Evolutionary conservation across 2,113 vertebrate genomes (phyloP).

Genomic region (Anser cygnoides): DNA sequence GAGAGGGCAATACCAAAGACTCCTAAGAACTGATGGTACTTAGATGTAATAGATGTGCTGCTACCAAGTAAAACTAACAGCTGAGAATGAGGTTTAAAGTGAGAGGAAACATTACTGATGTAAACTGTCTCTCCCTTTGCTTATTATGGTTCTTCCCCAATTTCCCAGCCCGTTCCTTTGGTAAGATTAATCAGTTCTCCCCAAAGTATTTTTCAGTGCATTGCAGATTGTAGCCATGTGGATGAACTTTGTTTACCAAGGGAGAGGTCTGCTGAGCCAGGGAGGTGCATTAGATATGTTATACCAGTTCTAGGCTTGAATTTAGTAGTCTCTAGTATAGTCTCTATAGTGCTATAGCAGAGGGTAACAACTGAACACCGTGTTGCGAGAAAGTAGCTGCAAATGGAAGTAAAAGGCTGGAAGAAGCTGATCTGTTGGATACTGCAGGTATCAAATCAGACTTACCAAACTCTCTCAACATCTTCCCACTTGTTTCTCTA

Average conservation of each 20-base stretch:
- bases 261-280: not conserved
- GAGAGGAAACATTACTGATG: not conserved
- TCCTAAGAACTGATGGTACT: not conserved
- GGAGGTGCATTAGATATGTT: rapidly evolving
- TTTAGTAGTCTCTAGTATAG: not conserved
- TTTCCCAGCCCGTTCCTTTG: not conserved
- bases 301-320: not conserved
- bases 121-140: not conserved
- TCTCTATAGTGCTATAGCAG: not conserved
- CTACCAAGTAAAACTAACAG: not conserved
- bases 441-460: not conserved
- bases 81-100: not conserved
- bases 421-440: not conserved
- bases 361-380: not conserved
- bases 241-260: not conserved
- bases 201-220: not conserved
- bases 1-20: not conserved
- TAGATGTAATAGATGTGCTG: not conserved
- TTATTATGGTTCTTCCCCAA: not conserved
- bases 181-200: not conserved
- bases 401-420: not conserved
- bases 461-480: not conserved
- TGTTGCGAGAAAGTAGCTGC: not conserved
- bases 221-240: not conserved
- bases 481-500: not conserved